Conservation (phyloP, 2,797 vertebrate genomes). For the Semotilus atromaculatus region DNA sequence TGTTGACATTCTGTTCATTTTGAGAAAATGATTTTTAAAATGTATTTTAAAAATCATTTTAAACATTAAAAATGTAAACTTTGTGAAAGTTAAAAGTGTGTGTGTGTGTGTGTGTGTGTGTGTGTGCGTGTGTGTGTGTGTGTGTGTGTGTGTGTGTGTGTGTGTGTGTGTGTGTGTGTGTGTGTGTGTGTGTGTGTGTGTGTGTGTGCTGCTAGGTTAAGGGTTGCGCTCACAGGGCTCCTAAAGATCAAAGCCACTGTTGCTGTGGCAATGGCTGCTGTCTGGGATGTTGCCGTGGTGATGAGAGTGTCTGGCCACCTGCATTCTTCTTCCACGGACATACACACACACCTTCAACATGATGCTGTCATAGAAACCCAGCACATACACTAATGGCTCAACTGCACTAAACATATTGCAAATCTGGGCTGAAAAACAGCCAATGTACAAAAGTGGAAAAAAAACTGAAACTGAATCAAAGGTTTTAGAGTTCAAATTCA, state of each 20-base stretch:
- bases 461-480: conserved; percentile 2
- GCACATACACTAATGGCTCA: neutral
- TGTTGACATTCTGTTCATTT: no score
- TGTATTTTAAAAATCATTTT: no score
- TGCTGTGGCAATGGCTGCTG: conserved; percentile 53
- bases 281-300: conserved; percentile 58
- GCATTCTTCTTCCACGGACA: neutral
- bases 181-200: neutral
- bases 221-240: conserved; percentile 33
- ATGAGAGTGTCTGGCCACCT: conserved; percentile 48
- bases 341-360: conserved; percentile 3
- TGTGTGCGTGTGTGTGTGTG: neutral
- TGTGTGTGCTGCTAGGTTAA: conserved; percentile 43
- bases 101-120: no score
- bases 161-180: no score
- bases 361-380: conserved; percentile 6
- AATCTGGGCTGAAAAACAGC: neutral
- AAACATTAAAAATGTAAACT: no score
- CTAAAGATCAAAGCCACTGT: conserved; percentile 59
- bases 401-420: neutral
- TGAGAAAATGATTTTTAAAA: no score
- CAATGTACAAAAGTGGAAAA: neutral
- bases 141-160: neutral
- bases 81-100: no score
- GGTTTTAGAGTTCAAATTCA: neutral